Percentiles rank a stretch among this genome's conserved stretches.
phyloP scores from a whole-genome alignment of 2,113 vertebrate genomes.

The Heloderma charlesbogerti region DNA sequence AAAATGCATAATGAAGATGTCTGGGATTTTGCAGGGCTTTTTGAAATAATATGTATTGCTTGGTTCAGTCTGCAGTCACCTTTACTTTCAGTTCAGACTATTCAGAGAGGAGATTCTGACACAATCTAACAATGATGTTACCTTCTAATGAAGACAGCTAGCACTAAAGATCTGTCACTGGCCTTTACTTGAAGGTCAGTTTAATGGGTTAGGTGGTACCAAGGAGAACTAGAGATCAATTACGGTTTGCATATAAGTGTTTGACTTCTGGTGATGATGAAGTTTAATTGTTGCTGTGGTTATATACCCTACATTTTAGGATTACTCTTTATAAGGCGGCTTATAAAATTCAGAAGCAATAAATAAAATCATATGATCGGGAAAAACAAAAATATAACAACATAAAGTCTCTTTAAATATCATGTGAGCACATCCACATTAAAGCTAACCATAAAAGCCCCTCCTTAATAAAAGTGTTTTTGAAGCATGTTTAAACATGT shows the following conservation, averaged over 20 bases:
- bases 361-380: neutral
- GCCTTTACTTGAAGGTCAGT: neutral
- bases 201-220: slow-evolving; percentile 12
- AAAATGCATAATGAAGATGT: neutral
- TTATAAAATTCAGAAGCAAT: too few species aligned
- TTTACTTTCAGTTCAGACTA: neutral
- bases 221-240: too few species aligned
- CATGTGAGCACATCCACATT: neutral
- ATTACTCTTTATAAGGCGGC: too few species aligned
- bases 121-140: slow-evolving; percentile 7
- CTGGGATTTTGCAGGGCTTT: neutral
- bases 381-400: too few species aligned
- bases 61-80: neutral
- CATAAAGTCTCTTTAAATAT: neutral
- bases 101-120: too few species aligned
- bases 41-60: neutral
- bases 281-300: too few species aligned
- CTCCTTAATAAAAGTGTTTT: neutral
- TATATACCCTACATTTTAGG: too few species aligned
- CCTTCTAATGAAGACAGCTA: slow-evolving; percentile 4
- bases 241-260: neutral
- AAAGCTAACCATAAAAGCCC: neutral
- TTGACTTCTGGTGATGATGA: neutral
- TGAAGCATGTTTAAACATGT: neutral
- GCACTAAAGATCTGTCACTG: neutral